Percentiles rank a stretch among this genome's conserved stretches.
phyloP scores from a whole-genome alignment of 1,140 invertebrate genomes.

The Octopus sinensis region DNA sequence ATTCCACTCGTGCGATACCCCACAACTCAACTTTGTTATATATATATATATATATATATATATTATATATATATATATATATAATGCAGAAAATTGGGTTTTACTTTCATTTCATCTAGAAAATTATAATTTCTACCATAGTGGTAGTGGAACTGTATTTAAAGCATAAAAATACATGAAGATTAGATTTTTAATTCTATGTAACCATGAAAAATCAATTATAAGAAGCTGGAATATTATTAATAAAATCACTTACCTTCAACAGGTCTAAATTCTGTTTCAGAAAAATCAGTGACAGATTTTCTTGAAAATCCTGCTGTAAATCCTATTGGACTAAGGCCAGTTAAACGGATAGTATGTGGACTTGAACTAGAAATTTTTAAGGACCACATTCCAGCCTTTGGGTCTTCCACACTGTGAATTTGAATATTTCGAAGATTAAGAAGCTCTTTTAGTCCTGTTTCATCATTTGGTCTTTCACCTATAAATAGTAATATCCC shows the following conservation, averaged over 20 bases:
- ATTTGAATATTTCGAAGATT: slow-evolving; percentile 67
- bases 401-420: slow-evolving; percentile 65
- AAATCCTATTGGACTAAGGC: slow-evolving; percentile 67
- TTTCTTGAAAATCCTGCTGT: slow-evolving; percentile 68
- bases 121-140: too few relatives aligned
- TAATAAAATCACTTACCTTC: slow-evolving; percentile 57
- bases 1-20: too few relatives aligned
- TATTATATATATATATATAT: too few relatives aligned
- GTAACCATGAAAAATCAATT: too few relatives aligned
- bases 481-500: slow-evolving; percentile 27
- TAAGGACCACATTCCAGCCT: slow-evolving; percentile 66
- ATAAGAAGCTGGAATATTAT: neutral
- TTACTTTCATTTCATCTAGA: too few relatives aligned
- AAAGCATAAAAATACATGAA: too few relatives aligned
- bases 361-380: slow-evolving; percentile 64
- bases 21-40: too few relatives aligned
- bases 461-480: slow-evolving; percentile 32
- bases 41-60: too few relatives aligned
- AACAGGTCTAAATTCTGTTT: slow-evolving; percentile 65
- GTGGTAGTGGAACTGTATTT: too few relatives aligned
- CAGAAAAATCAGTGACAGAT: slow-evolving; percentile 58
- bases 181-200: too few relatives aligned
- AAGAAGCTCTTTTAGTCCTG: slow-evolving; percentile 62
- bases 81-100: too few relatives aligned
- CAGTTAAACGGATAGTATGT: slow-evolving; percentile 68